Percentiles rank a stretch among this genome's conserved stretches.
phyloP scores from a whole-genome alignment of 2,888 invertebrate genomes.

The Iphiclides podalirius region DNA sequence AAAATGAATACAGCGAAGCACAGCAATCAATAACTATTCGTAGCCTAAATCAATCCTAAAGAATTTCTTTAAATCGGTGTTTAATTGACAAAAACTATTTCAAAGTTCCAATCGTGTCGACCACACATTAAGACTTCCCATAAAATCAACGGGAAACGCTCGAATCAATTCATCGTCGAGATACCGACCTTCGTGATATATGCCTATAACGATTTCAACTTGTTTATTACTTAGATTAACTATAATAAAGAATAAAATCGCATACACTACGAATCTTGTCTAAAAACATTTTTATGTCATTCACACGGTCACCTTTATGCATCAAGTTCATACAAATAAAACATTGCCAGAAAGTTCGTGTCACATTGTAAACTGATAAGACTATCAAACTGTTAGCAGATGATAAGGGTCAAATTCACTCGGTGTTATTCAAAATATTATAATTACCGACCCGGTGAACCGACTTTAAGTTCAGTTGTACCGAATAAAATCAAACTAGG shows the following conservation, averaged over 20 bases:
- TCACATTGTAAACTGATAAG: conserved; percentile 39
- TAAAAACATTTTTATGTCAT: conserved; percentile 30
- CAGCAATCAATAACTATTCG: conserved; percentile 1
- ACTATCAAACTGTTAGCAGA: conserved; percentile 44
- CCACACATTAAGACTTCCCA: conserved; percentile 62
- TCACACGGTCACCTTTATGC: conserved; percentile 30
- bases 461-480: no score
- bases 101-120: conserved; percentile 56
- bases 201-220: conserved; percentile 56
- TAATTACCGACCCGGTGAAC: no score
- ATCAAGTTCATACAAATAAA: conserved; percentile 19
- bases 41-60: conserved; percentile 7
- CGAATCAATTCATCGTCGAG: conserved; percentile 40
- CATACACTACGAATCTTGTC: conserved; percentile 35
- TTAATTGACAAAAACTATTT: conserved; percentile 28
- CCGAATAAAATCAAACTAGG: no score
- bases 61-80: conserved; percentile 20
- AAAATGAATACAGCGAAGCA: no score
- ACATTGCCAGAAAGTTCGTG: conserved; percentile 26
- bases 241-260: conserved; percentile 48
- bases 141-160: conserved; percentile 62
- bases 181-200: conserved; percentile 55
- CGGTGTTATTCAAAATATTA: conserved; percentile 45
- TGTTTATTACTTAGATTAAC: conserved; percentile 54
- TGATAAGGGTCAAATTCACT: conserved; percentile 43